A percentile compares a stretch with the other conserved stretches of the same genome.
These are phyloP conservation scores for Ammodytes marinus DNA, from an alignment of 2,113 vertebrate genomes.

Conservation along the genomic window DNA sequence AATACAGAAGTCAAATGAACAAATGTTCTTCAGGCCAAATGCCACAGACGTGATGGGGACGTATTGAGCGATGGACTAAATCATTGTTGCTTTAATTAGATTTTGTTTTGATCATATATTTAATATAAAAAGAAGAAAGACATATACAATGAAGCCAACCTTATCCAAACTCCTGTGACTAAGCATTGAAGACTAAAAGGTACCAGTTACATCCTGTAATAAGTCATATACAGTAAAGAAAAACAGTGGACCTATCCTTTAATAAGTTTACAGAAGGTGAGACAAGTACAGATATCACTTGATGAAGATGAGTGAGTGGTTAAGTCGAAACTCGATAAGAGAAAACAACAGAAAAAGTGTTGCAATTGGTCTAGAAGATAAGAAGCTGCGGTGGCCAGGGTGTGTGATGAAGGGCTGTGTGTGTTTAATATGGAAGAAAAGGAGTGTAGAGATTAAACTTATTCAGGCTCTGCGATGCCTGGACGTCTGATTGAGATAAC, in stretches of 20 bases:
- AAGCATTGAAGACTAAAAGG: not conserved
- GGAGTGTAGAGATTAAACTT: conserved; percentile 21
- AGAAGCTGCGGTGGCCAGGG: not conserved
- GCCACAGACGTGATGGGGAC: not conserved
- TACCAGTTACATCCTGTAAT: not conserved
- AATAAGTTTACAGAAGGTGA: conserved; percentile 27
- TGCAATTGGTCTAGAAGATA: not conserved
- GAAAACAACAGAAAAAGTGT: not conserved
- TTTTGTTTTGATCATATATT: no score
- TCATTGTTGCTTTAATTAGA: not conserved
- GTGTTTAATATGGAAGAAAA: not conserved
- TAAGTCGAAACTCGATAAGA: conserved; percentile 17
- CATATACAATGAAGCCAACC: not conserved
- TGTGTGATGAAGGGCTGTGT: not conserved
- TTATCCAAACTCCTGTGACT: not conserved
- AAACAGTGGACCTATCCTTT: not conserved
- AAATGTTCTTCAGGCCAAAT: no score
- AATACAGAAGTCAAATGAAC: not conserved
- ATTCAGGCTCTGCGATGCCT: not conserved
- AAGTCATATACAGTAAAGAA: not conserved
- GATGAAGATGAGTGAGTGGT: not conserved
- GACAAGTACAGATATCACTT: not conserved
- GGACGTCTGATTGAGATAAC: conserved; percentile 9
- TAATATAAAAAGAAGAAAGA: no score
- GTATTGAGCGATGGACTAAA: not conserved